phyloP scores from a whole-genome alignment of 2,888 invertebrate species.

The Epinotia ramella region DNA sequence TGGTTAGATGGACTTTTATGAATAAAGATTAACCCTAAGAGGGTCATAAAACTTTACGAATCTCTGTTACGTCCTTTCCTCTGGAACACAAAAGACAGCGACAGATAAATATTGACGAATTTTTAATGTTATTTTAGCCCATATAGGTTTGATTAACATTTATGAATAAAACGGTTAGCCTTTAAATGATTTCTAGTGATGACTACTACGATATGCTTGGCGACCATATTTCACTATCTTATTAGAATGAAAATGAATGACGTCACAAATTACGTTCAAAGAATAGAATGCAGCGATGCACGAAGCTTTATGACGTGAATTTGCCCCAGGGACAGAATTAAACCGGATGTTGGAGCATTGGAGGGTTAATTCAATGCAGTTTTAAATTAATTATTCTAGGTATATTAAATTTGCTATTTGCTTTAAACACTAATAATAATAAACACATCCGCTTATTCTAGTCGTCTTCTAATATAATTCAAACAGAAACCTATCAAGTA shows the following conservation, averaged over 20 bases:
- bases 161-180: neutral
- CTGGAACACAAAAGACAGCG: no score
- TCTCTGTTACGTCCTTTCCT: no score
- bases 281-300: conserved; percentile 35
- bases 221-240: conserved; percentile 19
- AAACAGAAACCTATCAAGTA: no score
- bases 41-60: no score
- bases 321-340: conserved; percentile 7
- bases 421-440: neutral
- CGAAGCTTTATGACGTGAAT: conserved; percentile 31
- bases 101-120: no score
- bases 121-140: no score
- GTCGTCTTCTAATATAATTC: neutral
- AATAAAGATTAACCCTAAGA: no score
- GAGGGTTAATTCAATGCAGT: conserved; percentile 18
- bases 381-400: conserved; percentile 13
- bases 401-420: neutral
- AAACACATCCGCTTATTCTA: neutral
- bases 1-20: no score
- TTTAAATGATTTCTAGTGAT: neutral
- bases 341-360: conserved; percentile 7
- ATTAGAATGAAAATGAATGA: conserved; percentile 31
- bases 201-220: neutral
- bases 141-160: no score
- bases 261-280: conserved; percentile 35